Evolutionary conservation across 2,888 invertebrate species (phyloP).

Genomic region (Ecdyonurus torrentis): DNA sequence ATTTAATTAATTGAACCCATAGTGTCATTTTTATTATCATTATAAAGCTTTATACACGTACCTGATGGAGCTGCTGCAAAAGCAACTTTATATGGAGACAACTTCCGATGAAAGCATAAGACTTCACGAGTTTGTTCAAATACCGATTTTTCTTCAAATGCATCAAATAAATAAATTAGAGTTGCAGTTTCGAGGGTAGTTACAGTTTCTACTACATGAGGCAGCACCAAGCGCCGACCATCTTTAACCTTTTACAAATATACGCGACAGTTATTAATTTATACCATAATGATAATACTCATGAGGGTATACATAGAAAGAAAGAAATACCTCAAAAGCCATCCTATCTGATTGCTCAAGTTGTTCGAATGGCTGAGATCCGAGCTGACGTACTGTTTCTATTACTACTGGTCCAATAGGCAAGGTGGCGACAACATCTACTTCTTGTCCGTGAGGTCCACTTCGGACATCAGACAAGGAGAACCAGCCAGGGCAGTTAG

Average conservation of each 20-base stretch:
- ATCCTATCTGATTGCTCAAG: slow-evolving; percentile 12
- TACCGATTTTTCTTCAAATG: slow-evolving; percentile 28
- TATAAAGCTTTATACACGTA: background rate
- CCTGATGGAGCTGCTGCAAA: slow-evolving; percentile 27
- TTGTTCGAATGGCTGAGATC: slow-evolving; percentile 14
- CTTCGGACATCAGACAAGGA: slow-evolving; percentile 38
- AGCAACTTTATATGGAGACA: slow-evolving; percentile 60
- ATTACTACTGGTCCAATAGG: slow-evolving; percentile 41
- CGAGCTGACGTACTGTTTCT: slow-evolving; percentile 35
- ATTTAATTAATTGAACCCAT: too few relatives aligned
- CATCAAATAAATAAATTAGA: slow-evolving; percentile 39
- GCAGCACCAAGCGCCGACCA: slow-evolving; percentile 23
- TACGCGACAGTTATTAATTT: background rate
- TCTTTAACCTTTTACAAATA: slow-evolving; percentile 22
- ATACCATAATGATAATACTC: too few relatives aligned
- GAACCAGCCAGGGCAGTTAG: slow-evolving; percentile 55
- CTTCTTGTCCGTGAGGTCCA: slow-evolving; percentile 26
- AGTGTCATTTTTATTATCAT: background rate
- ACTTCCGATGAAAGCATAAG: slow-evolving; percentile 45
- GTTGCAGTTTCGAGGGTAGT: slow-evolving; percentile 34
- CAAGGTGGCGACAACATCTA: slow-evolving; percentile 47
- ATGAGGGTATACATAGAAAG: too few relatives aligned
- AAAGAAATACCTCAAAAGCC: slow-evolving; percentile 17
- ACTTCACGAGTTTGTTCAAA: slow-evolving; percentile 22
- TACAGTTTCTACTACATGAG: slow-evolving; percentile 30